Evolutionary conservation across 1,140 invertebrate species (phyloP).

Genomic region (Brachystomella parvula): DNA sequence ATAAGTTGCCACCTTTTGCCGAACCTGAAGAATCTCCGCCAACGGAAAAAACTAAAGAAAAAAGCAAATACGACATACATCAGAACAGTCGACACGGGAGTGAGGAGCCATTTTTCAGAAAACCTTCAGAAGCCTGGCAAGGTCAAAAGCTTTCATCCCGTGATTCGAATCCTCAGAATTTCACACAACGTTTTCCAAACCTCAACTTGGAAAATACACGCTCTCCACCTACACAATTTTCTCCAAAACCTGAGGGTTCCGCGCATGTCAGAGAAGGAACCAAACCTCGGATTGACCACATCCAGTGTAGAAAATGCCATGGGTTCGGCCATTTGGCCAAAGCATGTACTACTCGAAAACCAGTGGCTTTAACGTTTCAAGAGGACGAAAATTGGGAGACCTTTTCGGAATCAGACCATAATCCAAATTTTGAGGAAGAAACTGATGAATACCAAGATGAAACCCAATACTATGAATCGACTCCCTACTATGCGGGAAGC

Average conservation of each 20-base stretch:
- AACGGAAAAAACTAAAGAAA: background rate
- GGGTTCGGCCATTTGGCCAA: background rate
- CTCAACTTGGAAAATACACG: background rate
- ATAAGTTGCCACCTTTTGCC: background rate
- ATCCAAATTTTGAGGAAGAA: background rate
- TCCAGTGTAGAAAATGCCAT: background rate
- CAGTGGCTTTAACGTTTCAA: background rate
- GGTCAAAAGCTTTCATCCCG: background rate
- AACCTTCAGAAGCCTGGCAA: background rate
- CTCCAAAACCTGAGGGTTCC: background rate
- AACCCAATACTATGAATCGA: background rate
- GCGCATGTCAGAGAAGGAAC: background rate
- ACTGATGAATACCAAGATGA: background rate
- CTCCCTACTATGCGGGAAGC: background rate
- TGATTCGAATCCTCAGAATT: background rate
- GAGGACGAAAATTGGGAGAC: background rate
- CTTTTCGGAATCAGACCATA: background rate
- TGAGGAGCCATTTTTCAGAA: background rate
- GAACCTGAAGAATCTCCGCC: background rate
- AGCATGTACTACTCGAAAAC: background rate
- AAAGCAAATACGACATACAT: background rate
- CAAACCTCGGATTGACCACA: background rate
- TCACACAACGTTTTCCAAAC: background rate
- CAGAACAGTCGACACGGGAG: background rate
- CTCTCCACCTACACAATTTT: background rate